Percentiles rank a stretch among this genome's conserved stretches.
Conservation (phyloP, 2,888 invertebrate species). For the Sesamia inferens region DNA sequence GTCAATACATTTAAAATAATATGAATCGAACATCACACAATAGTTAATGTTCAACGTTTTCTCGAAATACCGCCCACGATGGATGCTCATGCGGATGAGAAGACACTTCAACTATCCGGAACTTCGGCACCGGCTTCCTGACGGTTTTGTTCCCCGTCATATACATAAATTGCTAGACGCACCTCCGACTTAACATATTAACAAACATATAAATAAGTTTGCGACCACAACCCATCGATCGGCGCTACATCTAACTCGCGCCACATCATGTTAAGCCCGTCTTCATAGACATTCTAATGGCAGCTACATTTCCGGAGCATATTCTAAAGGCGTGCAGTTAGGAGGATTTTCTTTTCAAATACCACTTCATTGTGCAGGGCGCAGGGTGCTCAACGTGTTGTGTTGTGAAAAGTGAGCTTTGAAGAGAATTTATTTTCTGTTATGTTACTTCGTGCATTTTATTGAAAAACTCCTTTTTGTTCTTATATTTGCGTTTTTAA, state of each 20-base stretch:
- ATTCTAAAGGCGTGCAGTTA: constrained; percentile 35
- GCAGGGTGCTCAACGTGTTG: constrained; percentile 40
- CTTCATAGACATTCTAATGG: constrained; percentile 45
- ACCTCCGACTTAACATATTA: neutral
- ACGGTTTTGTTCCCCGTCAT: too few species aligned
- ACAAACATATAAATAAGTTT: neutral
- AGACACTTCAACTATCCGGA: too few species aligned
- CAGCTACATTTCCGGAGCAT: constrained; percentile 24
- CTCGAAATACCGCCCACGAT: too few species aligned
- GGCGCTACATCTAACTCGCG: constrained; percentile 9
- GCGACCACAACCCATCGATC: neutral
- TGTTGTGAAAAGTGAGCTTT: constrained; percentile 9
- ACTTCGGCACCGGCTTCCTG: too few species aligned
- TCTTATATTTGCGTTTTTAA: neutral
- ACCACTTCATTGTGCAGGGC: constrained; percentile 34
- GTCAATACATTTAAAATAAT: too few species aligned
- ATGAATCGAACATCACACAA: too few species aligned
- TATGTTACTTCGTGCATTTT: constrained; percentile 21
- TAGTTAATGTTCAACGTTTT: too few species aligned
- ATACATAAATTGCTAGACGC: neutral
- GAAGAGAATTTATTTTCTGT: constrained; percentile 13
- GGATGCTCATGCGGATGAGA: too few species aligned
- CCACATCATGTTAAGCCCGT: constrained; percentile 1
- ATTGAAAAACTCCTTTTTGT: constrained; percentile 18
- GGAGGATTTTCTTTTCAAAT: constrained; percentile 43